Percentiles rank a stretch among this genome's conserved stretches.
These are phyloP conservation scores for Tenebrio molitor DNA, from an alignment of 1,140 invertebrate species.

Conservation along the genomic window DNA sequence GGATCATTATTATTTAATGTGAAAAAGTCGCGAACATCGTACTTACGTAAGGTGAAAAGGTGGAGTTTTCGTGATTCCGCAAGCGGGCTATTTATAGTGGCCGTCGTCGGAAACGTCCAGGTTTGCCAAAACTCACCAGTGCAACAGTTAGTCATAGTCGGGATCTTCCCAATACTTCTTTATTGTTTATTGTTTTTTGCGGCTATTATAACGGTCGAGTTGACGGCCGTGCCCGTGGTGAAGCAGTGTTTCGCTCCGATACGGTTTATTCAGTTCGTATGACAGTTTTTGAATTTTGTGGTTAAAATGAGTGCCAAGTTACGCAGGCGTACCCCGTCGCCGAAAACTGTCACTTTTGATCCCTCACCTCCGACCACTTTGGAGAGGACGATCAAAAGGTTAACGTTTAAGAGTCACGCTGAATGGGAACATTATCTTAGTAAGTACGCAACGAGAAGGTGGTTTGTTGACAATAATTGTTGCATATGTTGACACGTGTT, in stretches of 20 bases:
- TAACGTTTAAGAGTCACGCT: conserved; percentile 54
- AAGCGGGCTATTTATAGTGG: conserved; percentile 58
- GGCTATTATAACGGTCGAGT: neutral
- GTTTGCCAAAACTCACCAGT: conserved; percentile 59
- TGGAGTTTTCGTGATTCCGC: conserved; percentile 51
- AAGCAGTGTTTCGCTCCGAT: no score
- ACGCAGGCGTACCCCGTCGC: conserved; percentile 64
- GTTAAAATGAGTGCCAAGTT: conserved; percentile 61
- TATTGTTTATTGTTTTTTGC: conserved; percentile 44
- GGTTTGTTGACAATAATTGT: neutral
- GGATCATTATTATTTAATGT: neutral
- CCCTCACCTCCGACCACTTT: conserved; percentile 60
- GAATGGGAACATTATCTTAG: conserved; percentile 65
- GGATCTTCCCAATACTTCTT: conserved; percentile 50
- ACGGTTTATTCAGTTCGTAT: no score
- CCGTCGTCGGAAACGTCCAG: conserved; percentile 42
- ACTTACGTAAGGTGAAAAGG: conserved; percentile 55
- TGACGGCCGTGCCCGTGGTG: neutral
- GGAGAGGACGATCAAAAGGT: conserved; percentile 51
- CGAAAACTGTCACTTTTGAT: conserved; percentile 66
- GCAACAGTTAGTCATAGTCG: conserved; percentile 59
- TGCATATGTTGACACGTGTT: no score
- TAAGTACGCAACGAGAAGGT: conserved; percentile 55
- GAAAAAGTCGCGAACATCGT: conserved; percentile 17
- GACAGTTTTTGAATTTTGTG: neutral